Percentiles rank a stretch among this genome's conserved stretches.
Conservation (phyloP, 1,140 invertebrate species). For the Cotesia glomerata region DNA sequence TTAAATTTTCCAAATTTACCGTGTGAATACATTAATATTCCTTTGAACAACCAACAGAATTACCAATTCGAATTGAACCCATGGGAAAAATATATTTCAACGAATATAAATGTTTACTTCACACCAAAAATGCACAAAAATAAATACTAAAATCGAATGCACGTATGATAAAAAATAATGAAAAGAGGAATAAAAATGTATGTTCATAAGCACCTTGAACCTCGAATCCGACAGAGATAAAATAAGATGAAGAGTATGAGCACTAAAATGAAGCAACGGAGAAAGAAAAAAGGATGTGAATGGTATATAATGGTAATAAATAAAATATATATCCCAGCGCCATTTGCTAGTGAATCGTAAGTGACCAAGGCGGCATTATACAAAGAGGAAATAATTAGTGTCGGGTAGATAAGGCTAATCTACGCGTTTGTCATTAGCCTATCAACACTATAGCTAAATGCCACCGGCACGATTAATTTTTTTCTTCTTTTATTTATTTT, state of each 20-base stretch:
- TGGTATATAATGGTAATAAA: constrained; percentile 13
- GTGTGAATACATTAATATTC: no score
- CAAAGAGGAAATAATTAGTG: constrained; percentile 63
- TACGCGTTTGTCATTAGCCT: constrained; percentile 63
- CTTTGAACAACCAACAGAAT: no score
- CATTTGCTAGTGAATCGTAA: constrained; percentile 42
- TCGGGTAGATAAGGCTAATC: constrained; percentile 59
- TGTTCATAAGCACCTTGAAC: not conserved
- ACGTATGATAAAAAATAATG: constrained; percentile 12
- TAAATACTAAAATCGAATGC: not conserved
- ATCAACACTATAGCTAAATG: constrained; percentile 53
- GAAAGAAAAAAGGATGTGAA: constrained; percentile 8
- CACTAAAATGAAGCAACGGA: constrained; percentile 10
- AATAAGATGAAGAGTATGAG: constrained; percentile 1
- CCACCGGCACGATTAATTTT: constrained; percentile 13
- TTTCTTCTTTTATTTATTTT: constrained; percentile 29
- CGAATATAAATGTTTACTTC: not conserved
- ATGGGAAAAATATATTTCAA: not conserved
- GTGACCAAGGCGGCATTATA: constrained; percentile 44
- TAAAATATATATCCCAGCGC: constrained; percentile 51
- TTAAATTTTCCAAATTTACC: no score
- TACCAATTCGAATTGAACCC: no score
- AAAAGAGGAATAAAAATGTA: not conserved
- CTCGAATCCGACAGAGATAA: not conserved
- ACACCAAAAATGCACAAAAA: not conserved